A percentile compares a stretch with the other conserved stretches of the same genome.
Conservation (phyloP, 2,797 vertebrate genomes). For the Echiichthys vipera region DNA sequence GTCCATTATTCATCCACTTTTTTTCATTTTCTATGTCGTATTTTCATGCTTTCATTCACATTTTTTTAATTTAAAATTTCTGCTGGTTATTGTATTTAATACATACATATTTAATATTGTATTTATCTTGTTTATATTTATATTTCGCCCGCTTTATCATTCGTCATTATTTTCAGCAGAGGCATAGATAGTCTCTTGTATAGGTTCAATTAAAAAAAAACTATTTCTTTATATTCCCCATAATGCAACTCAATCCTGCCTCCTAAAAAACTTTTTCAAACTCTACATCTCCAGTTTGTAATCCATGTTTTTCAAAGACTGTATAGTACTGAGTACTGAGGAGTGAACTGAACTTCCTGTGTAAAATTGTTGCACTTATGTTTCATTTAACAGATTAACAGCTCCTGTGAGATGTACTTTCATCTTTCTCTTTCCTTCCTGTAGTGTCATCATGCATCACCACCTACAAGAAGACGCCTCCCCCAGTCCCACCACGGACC, state of each 20-base stretch:
- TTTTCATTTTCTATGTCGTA: background rate
- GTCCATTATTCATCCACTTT: background rate
- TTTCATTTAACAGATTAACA: conserved; percentile 2
- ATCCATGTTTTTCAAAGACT: background rate
- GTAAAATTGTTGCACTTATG: background rate
- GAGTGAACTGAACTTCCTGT: background rate
- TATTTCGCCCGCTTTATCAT: no score
- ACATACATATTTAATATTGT: no score
- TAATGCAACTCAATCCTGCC: background rate
- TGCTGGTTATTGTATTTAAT: background rate
- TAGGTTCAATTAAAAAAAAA: background rate
- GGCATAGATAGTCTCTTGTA: background rate
- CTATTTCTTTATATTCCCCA: background rate
- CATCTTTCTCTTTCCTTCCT: conserved; percentile 9
- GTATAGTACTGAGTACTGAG: background rate
- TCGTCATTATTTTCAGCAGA: no score
- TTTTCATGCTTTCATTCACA: background rate
- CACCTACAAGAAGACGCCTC: conserved; percentile 99
- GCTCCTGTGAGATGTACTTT: background rate
- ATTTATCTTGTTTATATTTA: background rate
- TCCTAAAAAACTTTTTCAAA: background rate
- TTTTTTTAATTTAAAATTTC: background rate
- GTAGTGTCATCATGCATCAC: conserved; percentile 99
- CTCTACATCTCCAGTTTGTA: background rate
- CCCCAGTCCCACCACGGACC: conserved; percentile 94